Evolutionary conservation across 2,113 vertebrate genomes (phyloP), one percentile per base, ranked within the genome.

Genomic region (Paramisgurnus dabryanus): DNA sequence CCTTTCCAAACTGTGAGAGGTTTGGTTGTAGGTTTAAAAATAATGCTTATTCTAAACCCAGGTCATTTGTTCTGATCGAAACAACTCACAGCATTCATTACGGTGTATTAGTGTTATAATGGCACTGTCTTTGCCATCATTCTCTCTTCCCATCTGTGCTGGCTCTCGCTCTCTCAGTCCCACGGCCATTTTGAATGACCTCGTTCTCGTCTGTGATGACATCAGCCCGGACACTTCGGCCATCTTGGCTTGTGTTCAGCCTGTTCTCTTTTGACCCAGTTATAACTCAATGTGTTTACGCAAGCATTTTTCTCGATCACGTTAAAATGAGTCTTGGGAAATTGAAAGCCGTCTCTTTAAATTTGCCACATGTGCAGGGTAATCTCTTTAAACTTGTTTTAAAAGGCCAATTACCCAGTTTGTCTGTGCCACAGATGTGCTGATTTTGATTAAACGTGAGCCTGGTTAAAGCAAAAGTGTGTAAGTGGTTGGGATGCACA

Each of bases 211-310:
- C 3, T 60, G 17, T 39, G 67, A 61, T 79, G 57, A 79, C 67
- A 79, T 79, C 67, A 79, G 18, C 17, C 22, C 12, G 45, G 78
- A 64, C 67, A 50, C 58, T 53, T 70, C 17, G 15, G 67, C 67
- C 67, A 79, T 79, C 77, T 71, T 79, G 78, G 78, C 67, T 79
- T 39, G 22, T 13, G 57, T 50, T 73, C 53, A 73, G 43, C 34
- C 39, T 67, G 1, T 67, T 27, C 65, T 55, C 40, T 50, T 78
- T 60, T 78, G 66, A 68, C 76, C 76, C 53, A 78, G 76, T 78
- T 78, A 68, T n/a, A 67, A 47, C 55, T 49, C 76, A 47, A 45
- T 39, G 76, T 78, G 50, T 68, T 78, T 78, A 43, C 41, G 64
- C 15, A 34, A 12, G 13, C 4, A 13, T 27, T 53, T 7, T 9